These are phyloP conservation scores for Ivindomyrus marchei DNA, from an alignment of 2,113 vertebrate species.

Conservation along the genomic window DNA sequence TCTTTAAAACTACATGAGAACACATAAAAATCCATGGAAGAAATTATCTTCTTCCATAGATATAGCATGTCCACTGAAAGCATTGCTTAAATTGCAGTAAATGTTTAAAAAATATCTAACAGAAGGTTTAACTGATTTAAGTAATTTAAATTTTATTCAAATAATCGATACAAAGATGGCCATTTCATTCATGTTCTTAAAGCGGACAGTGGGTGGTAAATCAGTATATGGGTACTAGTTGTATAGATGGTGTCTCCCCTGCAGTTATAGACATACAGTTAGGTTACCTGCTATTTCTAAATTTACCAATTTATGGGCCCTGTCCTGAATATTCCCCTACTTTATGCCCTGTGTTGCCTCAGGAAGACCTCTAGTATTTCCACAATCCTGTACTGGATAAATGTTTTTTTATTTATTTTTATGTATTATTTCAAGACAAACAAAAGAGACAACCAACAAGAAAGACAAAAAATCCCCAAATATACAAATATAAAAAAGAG, in stretches of 20 bases:
- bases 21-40: neutral
- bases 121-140: neutral
- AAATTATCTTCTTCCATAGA: neutral
- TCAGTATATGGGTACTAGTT: neutral
- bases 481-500: neutral
- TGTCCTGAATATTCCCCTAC: neutral
- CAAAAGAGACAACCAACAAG: neutral
- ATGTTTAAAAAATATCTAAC: neutral
- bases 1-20: no score
- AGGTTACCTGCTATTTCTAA: neutral
- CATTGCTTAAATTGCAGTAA: neutral
- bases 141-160: neutral
- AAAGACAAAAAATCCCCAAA: neutral
- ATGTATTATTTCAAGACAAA: neutral
- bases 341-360: neutral
- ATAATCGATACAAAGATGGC: neutral
- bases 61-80: neutral
- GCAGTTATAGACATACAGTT: neutral
- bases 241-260: neutral
- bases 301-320: neutral
- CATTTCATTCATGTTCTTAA: neutral
- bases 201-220: neutral
- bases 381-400: neutral
- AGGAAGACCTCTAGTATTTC: neutral
- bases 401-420: neutral